Conservation (phyloP, 1,140 invertebrate species). For the Heliothis virescens region DNA sequence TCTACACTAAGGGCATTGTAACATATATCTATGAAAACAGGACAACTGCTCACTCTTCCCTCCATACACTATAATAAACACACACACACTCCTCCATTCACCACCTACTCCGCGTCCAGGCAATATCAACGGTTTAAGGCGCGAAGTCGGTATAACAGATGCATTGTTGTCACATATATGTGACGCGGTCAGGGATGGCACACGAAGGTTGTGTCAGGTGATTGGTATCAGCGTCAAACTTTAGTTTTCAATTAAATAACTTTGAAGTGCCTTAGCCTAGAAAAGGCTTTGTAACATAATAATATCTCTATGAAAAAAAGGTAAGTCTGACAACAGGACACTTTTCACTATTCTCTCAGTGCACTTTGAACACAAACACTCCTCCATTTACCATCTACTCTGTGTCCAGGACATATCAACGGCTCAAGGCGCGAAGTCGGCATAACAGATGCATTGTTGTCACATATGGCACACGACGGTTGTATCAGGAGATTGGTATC, state of each 20-base stretch:
- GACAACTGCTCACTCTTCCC: too few species aligned
- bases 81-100: not conserved
- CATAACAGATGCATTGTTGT: constrained; percentile 72
- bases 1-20: too few species aligned
- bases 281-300: too few species aligned
- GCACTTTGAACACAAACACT: too few species aligned
- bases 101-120: not conserved
- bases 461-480: constrained; percentile 43
- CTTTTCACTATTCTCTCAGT: not conserved
- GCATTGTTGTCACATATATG: constrained; percentile 67
- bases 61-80: not conserved
- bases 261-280: too few species aligned
- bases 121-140: constrained; percentile 34
- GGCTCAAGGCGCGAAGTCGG: constrained; percentile 59
- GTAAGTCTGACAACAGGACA: too few species aligned
- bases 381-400: not conserved
- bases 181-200: not conserved
- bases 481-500: constrained; percentile 15
- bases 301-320: too few species aligned
- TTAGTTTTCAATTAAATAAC: constrained; percentile 36
- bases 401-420: constrained; percentile 14
- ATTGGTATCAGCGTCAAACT: constrained; percentile 23
- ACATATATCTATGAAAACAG: too few species aligned
- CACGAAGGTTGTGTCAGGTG: not conserved
- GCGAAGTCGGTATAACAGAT: constrained; percentile 68